Base-by-base conservation (phyloP, 2,888 invertebrate species). In the Eilema griseolum region DNA sequence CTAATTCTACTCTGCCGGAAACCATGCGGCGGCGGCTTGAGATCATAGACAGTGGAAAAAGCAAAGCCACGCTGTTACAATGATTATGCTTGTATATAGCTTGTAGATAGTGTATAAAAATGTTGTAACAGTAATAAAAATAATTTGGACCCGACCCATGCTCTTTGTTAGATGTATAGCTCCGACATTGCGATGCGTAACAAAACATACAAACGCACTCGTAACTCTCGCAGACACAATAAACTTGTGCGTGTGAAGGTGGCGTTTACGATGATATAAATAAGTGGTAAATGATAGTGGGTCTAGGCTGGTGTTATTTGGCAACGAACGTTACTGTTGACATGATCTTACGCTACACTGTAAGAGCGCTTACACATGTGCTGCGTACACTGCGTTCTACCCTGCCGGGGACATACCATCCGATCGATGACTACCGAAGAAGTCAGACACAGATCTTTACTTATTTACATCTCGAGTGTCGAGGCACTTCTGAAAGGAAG, bases 291-390 rank as follows among this genome's bases (percentile, higher is more conserved):
- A 79, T 79, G 64, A 74, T 69, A 70, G 26, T 71, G 46, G 70
- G 70, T 72, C 71, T 79, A 75, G 75, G 61, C 61, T 65, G 26
- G 26, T 70, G 76, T 76, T 67, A 69, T 73, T 81, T 81, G 80
- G 80, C 80, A 82, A 28, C 61, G 31, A 61, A 59, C 59, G 59
- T 70, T 64, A 66, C 61, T n/a, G 72, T 69, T 77, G 78, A 77
- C 74, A 77, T 66, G 77, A 74, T 71, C 71, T 69, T 73, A n/a
- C 33, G 23, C 16, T 73, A 76, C 52, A 66, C 52, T 59, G 5
- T 26, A 26, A 28, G 59, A 24, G 16, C 14, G 20, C 26, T 14
- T 28, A 59, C 8, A 20, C n/a, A n/a, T n/a, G n/a, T n/a, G n/a
- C n/a, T n/a, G n/a, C n/a, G n/a, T n/a, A n/a, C 20, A 52, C 52